A percentile compares a stretch with the other conserved stretches of the same genome.
Evolutionary conservation across 2,888 invertebrate species (phyloP).

Genomic region (Watsonalla cultraria): DNA sequence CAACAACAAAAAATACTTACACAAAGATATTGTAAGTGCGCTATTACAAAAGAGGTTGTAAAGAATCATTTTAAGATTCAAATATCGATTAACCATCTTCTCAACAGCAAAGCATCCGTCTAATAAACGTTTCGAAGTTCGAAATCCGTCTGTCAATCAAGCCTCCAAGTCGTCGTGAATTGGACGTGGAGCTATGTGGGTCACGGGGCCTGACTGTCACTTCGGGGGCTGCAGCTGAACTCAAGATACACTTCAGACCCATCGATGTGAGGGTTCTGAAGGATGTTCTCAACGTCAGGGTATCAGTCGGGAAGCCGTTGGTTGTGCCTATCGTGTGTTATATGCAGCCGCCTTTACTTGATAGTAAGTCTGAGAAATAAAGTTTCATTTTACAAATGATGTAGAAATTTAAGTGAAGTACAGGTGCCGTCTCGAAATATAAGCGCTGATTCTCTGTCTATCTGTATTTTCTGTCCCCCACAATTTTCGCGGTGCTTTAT

Average conservation of each 20-base stretch:
- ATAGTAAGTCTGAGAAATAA: constrained; percentile 31
- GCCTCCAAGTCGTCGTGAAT: constrained; percentile 42
- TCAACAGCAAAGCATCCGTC: constrained; percentile 41
- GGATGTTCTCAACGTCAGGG: constrained; percentile 40
- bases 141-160: constrained; percentile 48
- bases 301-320: constrained; percentile 22
- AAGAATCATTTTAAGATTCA: too few species aligned
- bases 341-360: constrained; percentile 51
- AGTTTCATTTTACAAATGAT: too few species aligned
- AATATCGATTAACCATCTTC: background rate
- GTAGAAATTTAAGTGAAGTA: too few species aligned
- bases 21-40: too few species aligned
- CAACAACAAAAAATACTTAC: too few species aligned
- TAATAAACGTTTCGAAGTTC: constrained; percentile 50
- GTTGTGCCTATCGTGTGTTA: constrained; percentile 48
- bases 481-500: too few species aligned
- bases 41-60: too few species aligned
- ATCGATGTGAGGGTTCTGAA: constrained; percentile 33
- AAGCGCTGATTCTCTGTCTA: too few species aligned
- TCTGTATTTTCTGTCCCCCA: too few species aligned
- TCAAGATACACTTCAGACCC: constrained; percentile 47
- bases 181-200: constrained; percentile 37
- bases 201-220: constrained; percentile 43
- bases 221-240: constrained; percentile 40
- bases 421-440: too few species aligned